Evolutionary conservation across 1,140 invertebrate genomes (phyloP), one percentile per base, ranked within the genome.

Genomic region (Neodiprion virginianus): DNA sequence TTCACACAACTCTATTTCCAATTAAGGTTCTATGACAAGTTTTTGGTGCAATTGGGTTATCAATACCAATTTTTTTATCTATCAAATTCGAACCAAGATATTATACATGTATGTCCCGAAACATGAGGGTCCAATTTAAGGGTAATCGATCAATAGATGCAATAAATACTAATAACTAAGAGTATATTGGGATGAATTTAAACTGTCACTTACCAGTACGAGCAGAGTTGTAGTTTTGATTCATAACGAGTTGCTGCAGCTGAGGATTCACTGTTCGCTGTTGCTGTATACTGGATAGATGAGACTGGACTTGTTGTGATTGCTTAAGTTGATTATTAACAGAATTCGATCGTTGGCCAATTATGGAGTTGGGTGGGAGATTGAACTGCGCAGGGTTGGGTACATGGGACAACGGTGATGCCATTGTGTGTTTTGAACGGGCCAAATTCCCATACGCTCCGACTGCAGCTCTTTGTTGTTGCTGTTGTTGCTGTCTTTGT

Each of bases 311-410:
- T 72, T 85, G 81, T 71, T 87, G 86, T 14, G 82, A 80, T 0
- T 80, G 74, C 65, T 88, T 88, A 70, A 88, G 85, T 76, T 87
- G 87, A 79, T 82, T 87, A 75, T 84, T 84, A 78, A 88, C 84
- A 71, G 81, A 79, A 77, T 85, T 86, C 50, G 87, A 77, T 78
- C 85, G 85, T 74, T 87, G 86, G 49, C 81, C 84, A 79, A 89
- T 85, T 53, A 86, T 77, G 12, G 83, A 74, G 76, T 83, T 87
- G 17, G 83, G 79, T 47, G 81, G 74, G 14, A 84, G 78, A 67
- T 83, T 87, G 74, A 89, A 87, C 75, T 83, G 82, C 72, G 86
- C 77, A 78, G 86, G 82, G 76, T 83, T 86, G 1, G 79, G 79
- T 73, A 86, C 85, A 68, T 85, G 79, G 14, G 84, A 81, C 40